Evolutionary conservation across 2,797 vertebrate genomes (phyloP).

Genomic region (Aplochiton taeniatus): DNA sequence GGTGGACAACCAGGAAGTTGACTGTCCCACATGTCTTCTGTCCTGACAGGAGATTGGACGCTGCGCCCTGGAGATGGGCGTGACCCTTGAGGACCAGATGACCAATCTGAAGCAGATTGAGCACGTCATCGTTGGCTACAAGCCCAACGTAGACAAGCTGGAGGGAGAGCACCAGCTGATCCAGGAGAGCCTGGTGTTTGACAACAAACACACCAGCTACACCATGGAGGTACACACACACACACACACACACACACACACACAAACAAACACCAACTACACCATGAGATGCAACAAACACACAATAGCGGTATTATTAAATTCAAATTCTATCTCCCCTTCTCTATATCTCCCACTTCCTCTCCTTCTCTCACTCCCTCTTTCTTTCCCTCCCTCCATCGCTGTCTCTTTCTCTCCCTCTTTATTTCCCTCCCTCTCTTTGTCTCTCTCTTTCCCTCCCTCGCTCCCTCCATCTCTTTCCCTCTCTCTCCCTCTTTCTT

Average conservation of each 20-base stretch:
- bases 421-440: no score
- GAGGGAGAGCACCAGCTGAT: slow-evolving; percentile 98
- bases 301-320: no score
- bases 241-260: slow-evolving; percentile 1
- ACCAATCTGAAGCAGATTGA: slow-evolving; percentile 95
- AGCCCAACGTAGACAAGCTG: slow-evolving; percentile 93
- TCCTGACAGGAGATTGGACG: slow-evolving; percentile 87
- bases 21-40: slow-evolving; percentile 24
- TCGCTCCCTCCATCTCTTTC: no score
- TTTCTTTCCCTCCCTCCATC: no score
- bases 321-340: no score
- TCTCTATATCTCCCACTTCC: no score
- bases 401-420: no score
- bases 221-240: slow-evolving; percentile 90
- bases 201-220: slow-evolving; percentile 98
- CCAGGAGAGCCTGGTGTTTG: slow-evolving; percentile 96
- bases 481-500: no score
- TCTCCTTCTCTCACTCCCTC: no score
- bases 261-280: neutral
- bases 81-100: slow-evolving; percentile 97
- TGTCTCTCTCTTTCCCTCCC: no score
- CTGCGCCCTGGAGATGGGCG: slow-evolving; percentile 88
- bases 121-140: slow-evolving; percentile 93
- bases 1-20: slow-evolving; percentile 21
- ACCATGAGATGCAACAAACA: neutral